Base-by-base conservation (phyloP, 2,113 vertebrate species). In the Lampris megalopsis region DNA sequence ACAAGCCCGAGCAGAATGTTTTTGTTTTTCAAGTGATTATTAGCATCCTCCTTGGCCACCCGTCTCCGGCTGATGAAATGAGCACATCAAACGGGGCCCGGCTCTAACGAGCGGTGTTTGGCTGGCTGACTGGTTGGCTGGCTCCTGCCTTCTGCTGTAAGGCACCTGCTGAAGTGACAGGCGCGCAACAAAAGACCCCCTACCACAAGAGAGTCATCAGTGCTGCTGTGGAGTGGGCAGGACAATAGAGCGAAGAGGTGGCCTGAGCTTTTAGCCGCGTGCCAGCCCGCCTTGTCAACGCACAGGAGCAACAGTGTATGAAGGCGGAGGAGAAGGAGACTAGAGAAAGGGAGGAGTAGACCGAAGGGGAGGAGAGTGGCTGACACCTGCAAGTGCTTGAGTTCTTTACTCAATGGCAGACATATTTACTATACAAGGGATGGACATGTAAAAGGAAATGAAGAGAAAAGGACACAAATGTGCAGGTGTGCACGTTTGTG, bases 101-200 rank as follows among this genome's bases (percentile, higher is more conserved):
- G 74, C 13, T 9, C 81, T 90, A 94, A 93, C 86, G 76, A 91
- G 86, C 80, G 36, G 48, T 5, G 36, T n/a, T 56, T 52, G 53
- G 3, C 42, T 5, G 68, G 9, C 83, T 72, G 62, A 68, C 83
- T 83, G 35, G 9, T 37, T 48, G 89, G 78, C 86, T 80, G 78
- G 72, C 89, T 90, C 68, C 60, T 85, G 85, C 88, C 84, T 91
- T 92, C 89, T 75, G 64, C 89, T 90, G 82, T 84, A 83, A 91
- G 92, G 88, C 94, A 95, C 94, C 94, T 95, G 93, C 92, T 87
- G 86, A 87, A 92, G 90, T 93, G 89, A 92, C 90, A 77, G 84
- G 84, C 85, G 50, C 71, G 80, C 86, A 84, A 93, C 92, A 94
- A 94, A 92, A 75, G 84, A 7, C 73, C 68, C 73, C 73, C 80